Evolutionary conservation across 2,113 vertebrate genomes (phyloP).

Genomic region (Xiphias gladius): DNA sequence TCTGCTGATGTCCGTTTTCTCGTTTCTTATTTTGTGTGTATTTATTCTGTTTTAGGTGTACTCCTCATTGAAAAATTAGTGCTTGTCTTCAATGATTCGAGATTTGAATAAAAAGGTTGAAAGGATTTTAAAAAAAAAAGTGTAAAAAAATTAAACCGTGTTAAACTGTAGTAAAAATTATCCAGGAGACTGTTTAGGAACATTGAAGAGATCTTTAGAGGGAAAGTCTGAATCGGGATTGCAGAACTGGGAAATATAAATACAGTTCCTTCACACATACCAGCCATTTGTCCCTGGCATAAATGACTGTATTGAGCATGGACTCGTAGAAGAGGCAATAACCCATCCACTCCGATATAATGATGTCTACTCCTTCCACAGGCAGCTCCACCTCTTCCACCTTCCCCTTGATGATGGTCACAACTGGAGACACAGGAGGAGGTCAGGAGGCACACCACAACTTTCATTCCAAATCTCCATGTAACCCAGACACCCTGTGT

Average conservation of each 20-base stretch:
- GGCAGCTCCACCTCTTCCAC: constrained; percentile 94
- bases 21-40: no score
- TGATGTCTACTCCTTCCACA: constrained; percentile 92
- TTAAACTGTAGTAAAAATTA: no score
- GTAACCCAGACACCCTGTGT: not conserved
- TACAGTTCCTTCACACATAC: constrained; percentile 75
- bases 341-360: constrained; percentile 97
- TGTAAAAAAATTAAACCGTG: no score
- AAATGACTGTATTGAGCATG: constrained; percentile 95
- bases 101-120: no score
- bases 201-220: no score
- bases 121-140: no score
- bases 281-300: constrained; percentile 95
- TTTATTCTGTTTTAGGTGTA: no score
- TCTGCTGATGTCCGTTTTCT: no score
- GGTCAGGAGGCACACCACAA: not conserved
- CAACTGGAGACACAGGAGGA: constrained; percentile 81
- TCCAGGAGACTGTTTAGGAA: not conserved
- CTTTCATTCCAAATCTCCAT: fast-evolving
- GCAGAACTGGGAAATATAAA: not conserved
- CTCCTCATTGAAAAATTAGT: no score
- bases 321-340: constrained; percentile 96
- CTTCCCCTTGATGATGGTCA: constrained; percentile 95
- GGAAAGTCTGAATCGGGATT: no score
- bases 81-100: no score